Evolutionary conservation across 2,888 invertebrate genomes (phyloP).

Genomic region (Herminia tarsipennalis): DNA sequence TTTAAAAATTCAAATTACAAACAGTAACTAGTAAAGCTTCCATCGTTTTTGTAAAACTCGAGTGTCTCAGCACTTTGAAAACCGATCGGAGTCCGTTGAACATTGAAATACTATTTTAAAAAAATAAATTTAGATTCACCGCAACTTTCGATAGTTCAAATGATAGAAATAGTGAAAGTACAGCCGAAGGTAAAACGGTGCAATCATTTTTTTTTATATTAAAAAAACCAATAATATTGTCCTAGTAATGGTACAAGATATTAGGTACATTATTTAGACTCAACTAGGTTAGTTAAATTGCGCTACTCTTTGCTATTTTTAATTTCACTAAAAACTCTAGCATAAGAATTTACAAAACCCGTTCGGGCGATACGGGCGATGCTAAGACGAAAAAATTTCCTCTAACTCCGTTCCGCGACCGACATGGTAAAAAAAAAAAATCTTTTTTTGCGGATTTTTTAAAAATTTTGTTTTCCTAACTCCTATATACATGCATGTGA

Average conservation of each 20-base stretch:
- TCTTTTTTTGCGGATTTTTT: constrained; percentile 70
- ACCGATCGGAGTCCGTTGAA: constrained; percentile 29
- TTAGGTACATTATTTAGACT: constrained; percentile 76
- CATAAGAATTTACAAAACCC: constrained; percentile 67
- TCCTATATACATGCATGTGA: constrained; percentile 77
- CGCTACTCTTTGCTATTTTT: constrained; percentile 78
- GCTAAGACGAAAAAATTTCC: constrained; percentile 63
- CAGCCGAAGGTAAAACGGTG: constrained; percentile 66
- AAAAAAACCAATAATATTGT: constrained; percentile 75
- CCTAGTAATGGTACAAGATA: constrained; percentile 78
- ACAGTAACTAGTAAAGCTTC: too few species aligned
- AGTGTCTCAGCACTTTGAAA: constrained; percentile 31
- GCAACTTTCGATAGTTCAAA: constrained; percentile 46
- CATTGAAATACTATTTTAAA: constrained; percentile 51
- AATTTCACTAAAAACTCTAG: constrained; percentile 78
- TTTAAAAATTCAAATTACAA: too few species aligned
- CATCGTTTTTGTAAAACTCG: constrained; percentile 25
- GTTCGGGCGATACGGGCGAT: constrained; percentile 45
- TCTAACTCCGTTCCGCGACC: constrained; percentile 68
- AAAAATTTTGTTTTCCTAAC: constrained; percentile 61
- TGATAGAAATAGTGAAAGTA: constrained; percentile 56
- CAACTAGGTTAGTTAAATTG: constrained; percentile 81
- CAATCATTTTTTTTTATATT: constrained; percentile 62
- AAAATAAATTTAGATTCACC: constrained; percentile 74
- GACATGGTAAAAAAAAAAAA: constrained; percentile 66